Percentiles rank a stretch among this genome's conserved stretches.
These are phyloP conservation scores for Pseudochromis fuscus DNA, from an alignment of 2,797 vertebrate species.

Conservation along the genomic window DNA sequence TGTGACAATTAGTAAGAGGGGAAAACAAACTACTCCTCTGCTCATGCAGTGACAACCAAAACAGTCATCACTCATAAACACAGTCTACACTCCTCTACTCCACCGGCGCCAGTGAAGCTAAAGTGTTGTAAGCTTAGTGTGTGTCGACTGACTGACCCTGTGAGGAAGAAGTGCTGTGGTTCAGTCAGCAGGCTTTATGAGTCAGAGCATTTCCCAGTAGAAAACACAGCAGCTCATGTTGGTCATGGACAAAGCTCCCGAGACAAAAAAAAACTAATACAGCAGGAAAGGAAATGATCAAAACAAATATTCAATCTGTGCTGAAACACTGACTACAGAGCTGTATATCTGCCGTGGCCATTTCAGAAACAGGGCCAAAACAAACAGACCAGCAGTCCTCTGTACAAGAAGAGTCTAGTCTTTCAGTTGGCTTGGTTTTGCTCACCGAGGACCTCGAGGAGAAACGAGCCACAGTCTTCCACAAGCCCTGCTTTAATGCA, in stretches of 20 bases:
- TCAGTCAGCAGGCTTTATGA: conserved; percentile 55
- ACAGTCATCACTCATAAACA: conserved; percentile 60
- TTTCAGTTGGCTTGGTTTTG: conserved; percentile 48
- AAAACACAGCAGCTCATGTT: conserved; percentile 39
- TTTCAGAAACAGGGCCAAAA: conserved; percentile 61
- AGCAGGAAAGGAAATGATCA: conserved; percentile 14
- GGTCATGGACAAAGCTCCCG: conserved; percentile 16
- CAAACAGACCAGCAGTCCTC: conserved; percentile 62
- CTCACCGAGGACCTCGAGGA: conserved; percentile 33
- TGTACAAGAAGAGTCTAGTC: conserved; percentile 57
- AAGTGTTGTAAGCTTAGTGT: conserved; percentile 39
- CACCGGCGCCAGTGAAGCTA: conserved; percentile 44
- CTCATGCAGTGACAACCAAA: conserved; percentile 47
- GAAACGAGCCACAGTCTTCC: conserved; percentile 47
- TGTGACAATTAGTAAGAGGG: conserved; percentile 38
- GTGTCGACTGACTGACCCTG: conserved; percentile 49
- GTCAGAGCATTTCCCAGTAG: conserved; percentile 45
- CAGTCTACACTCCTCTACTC: conserved; percentile 43
- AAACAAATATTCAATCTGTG: not conserved
- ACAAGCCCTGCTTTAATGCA: conserved; percentile 62
- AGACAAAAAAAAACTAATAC: conserved; percentile 10
- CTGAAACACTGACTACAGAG: conserved; percentile 23
- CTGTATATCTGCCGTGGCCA: conserved; percentile 46
- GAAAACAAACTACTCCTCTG: conserved; percentile 34
- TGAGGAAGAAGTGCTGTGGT: conserved; percentile 39